Base-by-base conservation (phyloP, 2,888 invertebrate species). In the Watsonalla cultraria region DNA sequence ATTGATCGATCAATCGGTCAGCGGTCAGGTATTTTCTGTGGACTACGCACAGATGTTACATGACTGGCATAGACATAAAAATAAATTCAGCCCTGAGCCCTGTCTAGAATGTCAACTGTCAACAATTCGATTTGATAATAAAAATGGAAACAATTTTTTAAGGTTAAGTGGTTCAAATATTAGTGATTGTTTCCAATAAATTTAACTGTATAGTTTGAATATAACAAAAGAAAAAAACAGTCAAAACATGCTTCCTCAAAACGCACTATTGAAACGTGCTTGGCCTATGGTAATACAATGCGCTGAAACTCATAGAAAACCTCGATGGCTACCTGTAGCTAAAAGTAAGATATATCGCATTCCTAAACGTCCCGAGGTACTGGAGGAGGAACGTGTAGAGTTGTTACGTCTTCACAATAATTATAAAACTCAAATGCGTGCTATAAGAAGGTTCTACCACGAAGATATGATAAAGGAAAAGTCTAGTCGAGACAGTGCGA, bases 301-400 rank as follows among this genome's bases (percentile, higher is more conserved):
- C 42, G 88, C 86, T 0, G 76, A 78, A 56, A 84, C 84, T 9
- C 89, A 89, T 56, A 91, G 95, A 64, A 97, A 97, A 81, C 97
- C 97, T 0, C 87, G 94, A 59, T 96, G 96, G 96, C 54, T 96
- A 49, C 95, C 96, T 2, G 93, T 93, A 11, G 97, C 97, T 0
- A 96, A 95, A 86, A 94, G 93, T 64, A 97, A 97, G 90, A 62
- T 95, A 50, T 97, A 93, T 81, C 92, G 93, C 61, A 91, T 97
- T 57, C 94, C 95, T 0, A 86, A 89, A 65, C 92, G 92, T 47
- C 92, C 92, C 15, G 80, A 78, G 56, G 75, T 94, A 50, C 88
- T 94, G 0, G 78, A 80, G 56, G 95, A 95, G 45, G 96, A 97
- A 70, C 65, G 70, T 0, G 61, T 86, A 2, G 96, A 97, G 82